These are phyloP conservation scores for Astropecten irregularis DNA, from an alignment of 53 echinoderm and acorn worm species.

Conservation along the genomic window DNA sequence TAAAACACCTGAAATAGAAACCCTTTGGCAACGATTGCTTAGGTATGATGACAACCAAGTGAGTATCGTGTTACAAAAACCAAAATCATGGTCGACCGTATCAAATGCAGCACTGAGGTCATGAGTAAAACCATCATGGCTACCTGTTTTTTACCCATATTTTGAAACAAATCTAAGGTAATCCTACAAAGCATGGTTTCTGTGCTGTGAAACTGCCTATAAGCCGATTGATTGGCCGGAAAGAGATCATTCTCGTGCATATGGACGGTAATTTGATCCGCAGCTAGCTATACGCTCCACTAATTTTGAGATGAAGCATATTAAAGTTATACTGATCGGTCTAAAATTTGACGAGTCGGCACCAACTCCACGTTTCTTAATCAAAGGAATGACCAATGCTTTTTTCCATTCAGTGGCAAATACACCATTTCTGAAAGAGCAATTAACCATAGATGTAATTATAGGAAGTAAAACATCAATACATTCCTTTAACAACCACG, in stretches of 20 bases:
- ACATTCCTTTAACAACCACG: too few species aligned
- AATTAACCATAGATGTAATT: too few species aligned
- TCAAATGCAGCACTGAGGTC: neutral
- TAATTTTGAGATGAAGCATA: too few species aligned
- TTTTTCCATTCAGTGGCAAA: neutral
- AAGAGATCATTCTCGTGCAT: too few species aligned
- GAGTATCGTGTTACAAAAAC: neutral
- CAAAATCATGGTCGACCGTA: neutral
- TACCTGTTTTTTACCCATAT: neutral
- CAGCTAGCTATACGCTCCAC: too few species aligned
- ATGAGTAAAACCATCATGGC: conserved; percentile 4
- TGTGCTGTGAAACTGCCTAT: neutral
- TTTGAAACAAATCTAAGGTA: neutral
- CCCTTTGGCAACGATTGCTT: neutral
- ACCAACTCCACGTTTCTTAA: too few species aligned
- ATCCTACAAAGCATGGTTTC: too few species aligned
- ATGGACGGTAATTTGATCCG: too few species aligned
- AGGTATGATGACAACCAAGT: neutral
- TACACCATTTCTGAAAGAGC: neutral
- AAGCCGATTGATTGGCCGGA: neutral
- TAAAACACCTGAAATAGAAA: neutral
- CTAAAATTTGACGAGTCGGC: too few species aligned
- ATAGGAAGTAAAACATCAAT: too few species aligned
- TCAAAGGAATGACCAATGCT: neutral
- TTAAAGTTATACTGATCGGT: too few species aligned